Base-by-base conservation (phyloP, 2,888 invertebrate species). In the Xestobium rufovillosum region DNA sequence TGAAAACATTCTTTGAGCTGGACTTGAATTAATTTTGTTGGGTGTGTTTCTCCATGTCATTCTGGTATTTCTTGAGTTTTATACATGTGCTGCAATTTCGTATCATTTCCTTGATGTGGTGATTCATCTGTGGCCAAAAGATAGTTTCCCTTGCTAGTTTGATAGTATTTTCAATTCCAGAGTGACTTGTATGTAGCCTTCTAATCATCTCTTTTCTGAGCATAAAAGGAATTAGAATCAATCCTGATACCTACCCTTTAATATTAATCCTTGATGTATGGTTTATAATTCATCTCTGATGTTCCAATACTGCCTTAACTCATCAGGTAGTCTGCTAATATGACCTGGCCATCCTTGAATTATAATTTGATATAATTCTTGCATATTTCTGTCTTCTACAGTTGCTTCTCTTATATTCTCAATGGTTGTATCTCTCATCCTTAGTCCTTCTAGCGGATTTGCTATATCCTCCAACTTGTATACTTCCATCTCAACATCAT, bases 121-220 rank as follows among this genome's bases (percentile, higher is more conserved):
- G n/a, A n/a, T n/a, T n/a, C n/a, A n/a, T 28, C 10, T 16, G 15
- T 28, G 35, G 34, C 26, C 34, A 34, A 23, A 34, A 34, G 12
- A 34, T 9, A 10, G 17, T 34, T 12, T 34, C 10, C 15, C 26
- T 26, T 6, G 35, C 35, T 28, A 35, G 14, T 28, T 35, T 30
- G 9, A 28, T 35, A 3, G 35, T 35, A 27, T 35, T 35, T 35
- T 35, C 35, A n/a, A 35, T 35, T 6, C 35, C 35, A n/a, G 3
- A 11, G 15, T 35, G 35, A 35, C 28, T 35, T 35, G 14, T 19
- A 35, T 35, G 35, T 13, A 35, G 14, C 17, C 15, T 35, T 28
- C 14, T 14, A 28, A 35, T 3, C 14, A 31, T 31, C 3, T 25
- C 9, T 28, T 28, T 30, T 35, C 35, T 35, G 14, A 35, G 11